Base-by-base conservation (phyloP, 1,140 invertebrate genomes). In the Drosophila bipectinata region DNA sequence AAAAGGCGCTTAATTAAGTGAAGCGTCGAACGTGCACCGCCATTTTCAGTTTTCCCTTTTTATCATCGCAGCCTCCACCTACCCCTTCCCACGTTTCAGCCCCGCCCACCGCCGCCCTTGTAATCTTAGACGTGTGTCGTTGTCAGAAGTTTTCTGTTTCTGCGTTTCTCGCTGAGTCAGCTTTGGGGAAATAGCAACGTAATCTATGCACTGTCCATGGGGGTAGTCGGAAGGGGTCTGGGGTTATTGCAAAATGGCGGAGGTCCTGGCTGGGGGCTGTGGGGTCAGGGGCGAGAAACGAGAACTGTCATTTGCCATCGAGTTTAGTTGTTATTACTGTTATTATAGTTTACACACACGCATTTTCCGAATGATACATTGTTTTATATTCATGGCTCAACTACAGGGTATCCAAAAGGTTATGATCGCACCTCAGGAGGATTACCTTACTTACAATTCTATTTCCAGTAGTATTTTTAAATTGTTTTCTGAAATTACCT, bases 1-100 rank as follows among this genome's bases (percentile, higher is more conserved):
- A 83, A 82, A 72, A 79, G 76, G 80, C 80, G 80, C 80, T 83
- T 83, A 83, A 83, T 83, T 83, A 83, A 83, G 80, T 79, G 80
- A 83, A 79, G 79, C 80, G 75, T 57, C 48, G 71, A 79, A 83
- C 75, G 79, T 83, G 79, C 75, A 48, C 66, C 56, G 72, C 79
- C 80, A 83, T 72, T 83, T 83, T 83, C 54, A 32, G 47, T 47
- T 76, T 73, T 28, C 32, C 37, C 8, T n/a, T 49, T 30, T 39
- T 37, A 34, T 30, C 39, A 28, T 7, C 21, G n/a, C 26, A 34
- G 4, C 24, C 9, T 30, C 14, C 24, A 21, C 9, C 6, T n/a
- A 3, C 1, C 14, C 30, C n/a, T 3, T 39, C 12, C 32, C n/a
- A 12, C 7, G 6, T 3, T 5, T 9, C 28, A 51, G 15, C 12